Conservation (phyloP, 1,140 invertebrate genomes). For the Thaumatotibia leucotreta region DNA sequence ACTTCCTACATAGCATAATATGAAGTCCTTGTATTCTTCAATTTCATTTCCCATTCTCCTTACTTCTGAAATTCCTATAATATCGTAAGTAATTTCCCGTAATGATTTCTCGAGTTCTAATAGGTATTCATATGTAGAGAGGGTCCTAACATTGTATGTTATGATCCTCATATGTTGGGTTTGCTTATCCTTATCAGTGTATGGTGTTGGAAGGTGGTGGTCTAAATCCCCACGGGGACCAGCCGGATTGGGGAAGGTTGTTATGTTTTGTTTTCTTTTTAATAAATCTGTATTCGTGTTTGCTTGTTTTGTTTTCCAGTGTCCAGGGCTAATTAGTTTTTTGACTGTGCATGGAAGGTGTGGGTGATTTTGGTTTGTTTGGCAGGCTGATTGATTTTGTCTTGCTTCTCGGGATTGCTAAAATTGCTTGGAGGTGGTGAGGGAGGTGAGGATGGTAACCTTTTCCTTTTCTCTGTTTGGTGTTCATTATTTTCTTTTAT, state of each 20-base stretch:
- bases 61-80: neutral
- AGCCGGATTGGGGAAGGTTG: neutral
- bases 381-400: neutral
- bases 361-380: neutral
- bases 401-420: neutral
- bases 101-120: too few relatives aligned
- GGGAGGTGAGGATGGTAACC: neutral
- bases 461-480: neutral
- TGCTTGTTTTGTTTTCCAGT: neutral
- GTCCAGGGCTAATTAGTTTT: neutral
- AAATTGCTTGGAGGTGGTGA: neutral
- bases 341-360: neutral
- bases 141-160: too few relatives aligned
- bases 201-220: neutral
- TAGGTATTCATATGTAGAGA: too few relatives aligned
- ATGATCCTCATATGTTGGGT: neutral
- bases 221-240: neutral
- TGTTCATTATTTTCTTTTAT: neutral
- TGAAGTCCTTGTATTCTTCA: neutral
- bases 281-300: neutral
- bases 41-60: conserved; percentile 4
- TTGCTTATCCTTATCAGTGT: neutral
- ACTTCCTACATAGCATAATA: conserved; percentile 2
- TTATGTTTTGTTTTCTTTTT: neutral
- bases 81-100: too few relatives aligned